phyloP scores from a whole-genome alignment of 2,113 vertebrate genomes.

The Potamarius usumacintae region DNA sequence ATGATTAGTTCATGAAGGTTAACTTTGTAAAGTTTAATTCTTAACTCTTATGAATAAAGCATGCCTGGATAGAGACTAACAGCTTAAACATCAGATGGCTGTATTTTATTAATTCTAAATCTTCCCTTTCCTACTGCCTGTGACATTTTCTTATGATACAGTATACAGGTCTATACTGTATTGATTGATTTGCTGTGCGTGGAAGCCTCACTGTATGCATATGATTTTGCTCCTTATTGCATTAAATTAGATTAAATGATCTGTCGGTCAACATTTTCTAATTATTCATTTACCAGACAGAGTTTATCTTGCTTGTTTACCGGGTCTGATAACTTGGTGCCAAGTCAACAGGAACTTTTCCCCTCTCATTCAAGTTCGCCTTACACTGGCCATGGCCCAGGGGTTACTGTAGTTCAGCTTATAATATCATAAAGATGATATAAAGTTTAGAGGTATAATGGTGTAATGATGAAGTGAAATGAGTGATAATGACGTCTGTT shows the following conservation, averaged over 20 bases:
- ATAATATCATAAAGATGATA: background rate
- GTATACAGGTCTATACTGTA: background rate
- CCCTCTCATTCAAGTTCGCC: conserved; percentile 3
- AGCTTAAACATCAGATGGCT: background rate
- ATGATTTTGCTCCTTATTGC: conserved; percentile 5
- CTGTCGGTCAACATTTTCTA: conserved; percentile 3
- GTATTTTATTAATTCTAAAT: background rate
- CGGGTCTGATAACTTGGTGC: conserved; percentile 24
- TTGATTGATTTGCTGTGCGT: background rate
- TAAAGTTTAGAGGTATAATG: background rate
- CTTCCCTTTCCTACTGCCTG: background rate
- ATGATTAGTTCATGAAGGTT: background rate
- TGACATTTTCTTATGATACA: background rate
- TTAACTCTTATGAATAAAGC: background rate
- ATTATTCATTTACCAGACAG: conserved; percentile 34
- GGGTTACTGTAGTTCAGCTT: conserved; percentile 23
- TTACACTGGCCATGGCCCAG: background rate
- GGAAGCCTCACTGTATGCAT: conserved; percentile 7
- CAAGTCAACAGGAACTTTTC: conserved; percentile 38
- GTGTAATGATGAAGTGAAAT: background rate
- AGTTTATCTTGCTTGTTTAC: conserved; percentile 31
- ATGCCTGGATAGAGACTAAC: background rate
- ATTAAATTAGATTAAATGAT: background rate
- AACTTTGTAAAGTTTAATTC: background rate
- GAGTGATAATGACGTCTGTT: background rate